phyloP scores from a whole-genome alignment of 2,113 vertebrate species.

The Garra rufa region DNA sequence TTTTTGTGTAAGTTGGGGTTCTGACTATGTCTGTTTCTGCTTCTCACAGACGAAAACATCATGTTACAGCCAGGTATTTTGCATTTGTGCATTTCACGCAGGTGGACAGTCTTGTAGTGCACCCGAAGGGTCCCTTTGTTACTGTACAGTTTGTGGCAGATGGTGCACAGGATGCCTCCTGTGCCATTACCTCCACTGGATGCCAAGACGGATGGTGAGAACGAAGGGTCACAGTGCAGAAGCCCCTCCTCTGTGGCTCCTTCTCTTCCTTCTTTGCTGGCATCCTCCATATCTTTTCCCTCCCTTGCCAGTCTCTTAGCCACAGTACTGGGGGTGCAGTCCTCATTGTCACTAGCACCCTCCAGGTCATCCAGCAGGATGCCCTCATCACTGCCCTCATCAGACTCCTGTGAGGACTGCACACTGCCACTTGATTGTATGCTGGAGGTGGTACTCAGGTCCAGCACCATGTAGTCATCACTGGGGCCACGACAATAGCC shows the following conservation, averaged over 20 bases:
- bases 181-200: constrained; percentile 82
- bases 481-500: constrained; percentile 87
- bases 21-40: constrained; percentile 98
- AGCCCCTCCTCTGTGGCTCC: constrained; percentile 50
- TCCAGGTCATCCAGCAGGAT: constrained; percentile 95
- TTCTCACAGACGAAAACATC: constrained; percentile 99
- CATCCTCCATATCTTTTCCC: constrained; percentile 60
- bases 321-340: constrained; percentile 80
- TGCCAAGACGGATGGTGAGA: constrained; percentile 83
- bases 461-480: constrained; percentile 96
- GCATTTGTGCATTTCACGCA: constrained; percentile 99
- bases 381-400: constrained; percentile 95
- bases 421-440: constrained; percentile 95
- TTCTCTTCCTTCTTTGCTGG: constrained; percentile 59
- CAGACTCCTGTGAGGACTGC: constrained; percentile 95
- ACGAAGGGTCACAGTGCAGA: constrained; percentile 54
- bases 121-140: constrained; percentile 99
- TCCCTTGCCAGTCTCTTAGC: constrained; percentile 74
- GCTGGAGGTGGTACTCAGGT: constrained; percentile 96
- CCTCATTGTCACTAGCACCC: constrained; percentile 91
- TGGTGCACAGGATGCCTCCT: constrained; percentile 92
- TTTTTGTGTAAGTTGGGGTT: constrained; percentile 99
- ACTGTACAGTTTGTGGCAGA: constrained; percentile 99
- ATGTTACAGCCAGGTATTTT: constrained; percentile 98
- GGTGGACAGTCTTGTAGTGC: constrained; percentile 99